Evolutionary conservation across 64 coral and sea anemone species (phyloP), one percentile per base, ranked within the genome.

Genomic region (Stichodactyla helianthus): DNA sequence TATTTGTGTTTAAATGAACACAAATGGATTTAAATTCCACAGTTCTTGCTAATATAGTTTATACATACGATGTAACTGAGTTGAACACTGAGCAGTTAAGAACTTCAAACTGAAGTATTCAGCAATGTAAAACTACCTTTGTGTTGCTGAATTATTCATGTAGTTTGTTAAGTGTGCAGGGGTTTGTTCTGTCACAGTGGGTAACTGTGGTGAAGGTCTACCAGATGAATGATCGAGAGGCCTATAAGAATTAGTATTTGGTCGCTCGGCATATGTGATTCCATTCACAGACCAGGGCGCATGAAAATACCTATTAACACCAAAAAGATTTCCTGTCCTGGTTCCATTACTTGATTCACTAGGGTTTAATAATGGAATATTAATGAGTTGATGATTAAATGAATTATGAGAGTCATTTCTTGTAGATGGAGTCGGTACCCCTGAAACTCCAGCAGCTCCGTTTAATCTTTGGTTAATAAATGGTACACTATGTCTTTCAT

Each of bases 251-350:
- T 74, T 74, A 27, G 68, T 74, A 19, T 13, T 54, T 20, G 78
- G 52, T 52, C 50, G 52, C 17, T 81, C 78, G 16, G 50, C 78
- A 52, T 54, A 50, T 19, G 78, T 81, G 15, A 51, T 81, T 52
- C 52, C 78, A n/a, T 81, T 54, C 16, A 54, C 50, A 53, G 77
- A 79, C 77, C 77, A 79, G 3, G 78, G 78, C 6, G 50, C 16
- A 50, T 81, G 78, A 51, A 81, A 81, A 81, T 81, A 81, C 12
- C 78, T 81, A 81, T 81, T 81, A 53, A 51, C 18, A 28, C 68
- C 68, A 74, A 74, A 74, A 12, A 74, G 8, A 74, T 74, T 74
- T 31, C 68, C 68, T 10, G 25, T 35, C 68, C 68, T 22, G 6
- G 63, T 74, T 31, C 68, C 68, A 74, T 27, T 74, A 74, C 27